A percentile compares a stretch with the other conserved stretches of the same genome.
Evolutionary conservation across 2,888 invertebrate genomes (phyloP).

Genomic region (Limnephilus rhombicus): DNA sequence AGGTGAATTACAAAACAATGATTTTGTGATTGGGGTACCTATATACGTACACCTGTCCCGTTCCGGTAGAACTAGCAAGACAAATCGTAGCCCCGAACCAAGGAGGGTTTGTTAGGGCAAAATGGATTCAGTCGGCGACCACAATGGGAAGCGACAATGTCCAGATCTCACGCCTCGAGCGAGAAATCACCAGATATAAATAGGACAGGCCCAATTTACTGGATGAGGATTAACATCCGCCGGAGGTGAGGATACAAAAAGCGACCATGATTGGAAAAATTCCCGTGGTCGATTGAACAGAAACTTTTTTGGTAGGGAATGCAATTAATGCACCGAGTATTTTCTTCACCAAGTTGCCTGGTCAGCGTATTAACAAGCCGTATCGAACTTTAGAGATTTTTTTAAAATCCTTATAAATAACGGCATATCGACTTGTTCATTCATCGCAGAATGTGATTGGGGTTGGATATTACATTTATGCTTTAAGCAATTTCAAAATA

Average conservation of each 20-base stretch:
- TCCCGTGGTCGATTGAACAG: conserved; percentile 39
- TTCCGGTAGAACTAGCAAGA: conserved; percentile 54
- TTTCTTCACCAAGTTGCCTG: not conserved
- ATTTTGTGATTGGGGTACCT: conserved; percentile 27
- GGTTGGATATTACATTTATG: not conserved
- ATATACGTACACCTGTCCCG: conserved; percentile 36
- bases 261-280: conserved; percentile 35
- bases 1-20: conserved; percentile 16
- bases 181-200: conserved; percentile 56
- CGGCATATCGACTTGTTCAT: not conserved
- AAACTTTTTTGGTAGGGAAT: conserved; percentile 1
- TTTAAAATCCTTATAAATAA: not conserved
- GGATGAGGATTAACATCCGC: conserved; percentile 56
- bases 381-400: not conserved
- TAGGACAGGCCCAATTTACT: conserved; percentile 53
- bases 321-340: not conserved
- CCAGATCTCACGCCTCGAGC: conserved; percentile 56
- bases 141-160: conserved; percentile 50
- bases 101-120: conserved; percentile 59
- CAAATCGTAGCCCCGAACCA: conserved; percentile 59
- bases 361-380: not conserved
- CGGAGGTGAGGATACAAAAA: conserved; percentile 43
- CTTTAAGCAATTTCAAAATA: too few species aligned
- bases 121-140: conserved; percentile 37
- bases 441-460: not conserved